Evolutionary conservation across 2,113 vertebrate species (phyloP).

Genomic region (Halichoerus grypus): DNA sequence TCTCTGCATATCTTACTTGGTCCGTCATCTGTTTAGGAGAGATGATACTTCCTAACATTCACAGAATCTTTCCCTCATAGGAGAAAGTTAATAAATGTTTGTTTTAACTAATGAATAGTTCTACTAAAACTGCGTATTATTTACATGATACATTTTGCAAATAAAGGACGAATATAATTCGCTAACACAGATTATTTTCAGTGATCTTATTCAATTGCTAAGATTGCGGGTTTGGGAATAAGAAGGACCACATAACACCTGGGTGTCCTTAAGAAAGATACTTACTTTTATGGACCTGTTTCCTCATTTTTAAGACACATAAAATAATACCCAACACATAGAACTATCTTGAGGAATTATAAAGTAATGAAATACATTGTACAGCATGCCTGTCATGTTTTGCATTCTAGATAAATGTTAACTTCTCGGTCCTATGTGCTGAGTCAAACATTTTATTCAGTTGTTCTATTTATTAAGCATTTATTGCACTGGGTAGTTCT

Average conservation of each 20-base stretch:
- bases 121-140: neutral
- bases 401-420: neutral
- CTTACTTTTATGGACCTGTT: neutral
- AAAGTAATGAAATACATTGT: neutral
- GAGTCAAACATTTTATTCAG: neutral
- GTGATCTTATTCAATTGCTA: neutral
- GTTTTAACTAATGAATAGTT: neutral
- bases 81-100: neutral
- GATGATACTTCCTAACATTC: neutral
- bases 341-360: neutral
- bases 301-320: neutral
- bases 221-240: neutral
- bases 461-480: neutral
- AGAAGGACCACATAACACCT: neutral
- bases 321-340: neutral
- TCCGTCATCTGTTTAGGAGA: neutral
- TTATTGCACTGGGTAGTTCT: neutral
- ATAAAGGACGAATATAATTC: neutral
- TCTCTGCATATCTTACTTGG: neutral
- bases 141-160: neutral
- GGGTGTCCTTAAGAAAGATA: neutral
- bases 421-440: neutral
- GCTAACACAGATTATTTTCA: neutral
- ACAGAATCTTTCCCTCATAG: neutral
- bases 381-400: neutral